A percentile compares a stretch with the other conserved stretches of the same genome.
phyloP scores from a whole-genome alignment of 2,797 vertebrate genomes.

The Loriculus beryllinus region DNA sequence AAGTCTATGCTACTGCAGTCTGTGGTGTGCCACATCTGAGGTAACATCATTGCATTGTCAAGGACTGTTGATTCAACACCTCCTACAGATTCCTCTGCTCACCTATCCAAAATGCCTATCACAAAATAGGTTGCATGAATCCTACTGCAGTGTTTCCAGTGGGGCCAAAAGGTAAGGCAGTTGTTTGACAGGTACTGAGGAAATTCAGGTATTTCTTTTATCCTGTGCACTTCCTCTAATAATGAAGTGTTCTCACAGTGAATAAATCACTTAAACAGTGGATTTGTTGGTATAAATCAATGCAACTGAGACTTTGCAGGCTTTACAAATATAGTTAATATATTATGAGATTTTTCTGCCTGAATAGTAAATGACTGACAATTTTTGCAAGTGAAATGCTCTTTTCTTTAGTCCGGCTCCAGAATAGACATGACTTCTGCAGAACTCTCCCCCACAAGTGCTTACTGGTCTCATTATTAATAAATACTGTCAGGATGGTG shows the following conservation, averaged over 20 bases:
- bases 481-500: neutral
- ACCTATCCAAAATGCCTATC: neutral
- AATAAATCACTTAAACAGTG: conserved; percentile 21
- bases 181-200: neutral
- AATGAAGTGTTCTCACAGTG: neutral
- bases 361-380: neutral
- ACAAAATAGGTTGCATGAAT: neutral
- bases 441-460: neutral
- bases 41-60: neutral
- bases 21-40: neutral
- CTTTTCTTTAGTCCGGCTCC: neutral
- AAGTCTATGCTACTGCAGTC: neutral
- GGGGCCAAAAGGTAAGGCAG: neutral
- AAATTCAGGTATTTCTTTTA: conserved; percentile 2
- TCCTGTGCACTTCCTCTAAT: neutral
- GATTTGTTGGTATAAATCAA: conserved; percentile 39
- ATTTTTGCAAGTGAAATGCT: conserved; percentile 1
- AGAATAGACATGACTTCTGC: neutral
- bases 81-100: neutral
- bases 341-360: conserved; percentile 40
- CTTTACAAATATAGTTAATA: conserved; percentile 43
- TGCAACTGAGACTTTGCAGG: neutral
- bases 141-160: neutral
- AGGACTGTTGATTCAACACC: neutral
- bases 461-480: neutral